Base-by-base conservation (phyloP, 2,113 vertebrate species). In the Jaculus jaculus region DNA sequence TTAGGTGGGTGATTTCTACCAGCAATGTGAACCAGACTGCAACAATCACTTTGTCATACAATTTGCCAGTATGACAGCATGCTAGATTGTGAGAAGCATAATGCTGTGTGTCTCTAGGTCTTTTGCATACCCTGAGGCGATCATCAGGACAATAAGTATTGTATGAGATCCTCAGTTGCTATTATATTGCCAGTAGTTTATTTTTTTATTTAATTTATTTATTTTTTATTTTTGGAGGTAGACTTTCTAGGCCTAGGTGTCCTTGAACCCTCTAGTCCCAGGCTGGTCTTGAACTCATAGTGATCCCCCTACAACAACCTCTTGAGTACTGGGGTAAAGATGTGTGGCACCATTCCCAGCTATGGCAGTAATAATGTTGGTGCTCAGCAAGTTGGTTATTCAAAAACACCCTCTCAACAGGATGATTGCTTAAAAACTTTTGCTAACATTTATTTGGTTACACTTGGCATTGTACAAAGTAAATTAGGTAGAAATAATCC, bases 401-500 rank as follows among this genome's bases (percentile, higher is more conserved):
- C 26, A 83, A 63, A 92, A 84, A 37, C 75, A 60, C 4, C 39
- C 30, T 92, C 32, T 81, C 69, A n/a, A 72, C 12, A 83, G 21
- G 68, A 39, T 90, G 61, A 23, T 68, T 92, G 26, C 28, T 28
- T 90, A 12, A 69, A 47, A 87, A 26, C 63, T 78, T 63, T 80
- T 87, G 26, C 82, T 94, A 39, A 7, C 68, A 71, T 77, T 65
- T 85, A 54, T 77, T 75, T 89, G 75, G 23, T 68, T 81, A 42
- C 71, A 12, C 58, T 51, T n/a, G 73, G 20, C n/a, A 39, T 63
- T 69, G 68, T 60, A 66, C 26, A 34, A 42, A 32, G 54, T 91
- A 77, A 83, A 54, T 93, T 87, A 78, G 83, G 39, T 90, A 51
- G 24, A 32, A 80, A 78, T 84, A 79, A 74, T 54, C n/a, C 15